A percentile compares a stretch with the other conserved stretches of the same genome.
phyloP scores from a whole-genome alignment of 2,888 invertebrate genomes.

The Eupithecia exiguata region DNA sequence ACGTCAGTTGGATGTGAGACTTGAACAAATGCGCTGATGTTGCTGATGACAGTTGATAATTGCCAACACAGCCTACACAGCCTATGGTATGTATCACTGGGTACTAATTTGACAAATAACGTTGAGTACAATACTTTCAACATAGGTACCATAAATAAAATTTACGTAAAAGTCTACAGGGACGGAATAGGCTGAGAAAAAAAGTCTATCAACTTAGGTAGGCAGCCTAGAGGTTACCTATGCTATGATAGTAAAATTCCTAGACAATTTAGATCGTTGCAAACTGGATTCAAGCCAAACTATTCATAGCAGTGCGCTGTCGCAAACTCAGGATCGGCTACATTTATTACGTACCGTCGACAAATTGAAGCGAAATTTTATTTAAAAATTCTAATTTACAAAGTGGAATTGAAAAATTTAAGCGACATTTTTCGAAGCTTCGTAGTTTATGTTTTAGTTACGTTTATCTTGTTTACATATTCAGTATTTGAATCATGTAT shows the following conservation, averaged over 20 bases:
- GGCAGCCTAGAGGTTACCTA: neutral
- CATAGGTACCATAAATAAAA: too few relatives aligned
- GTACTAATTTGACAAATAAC: neutral
- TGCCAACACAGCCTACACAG: too few relatives aligned
- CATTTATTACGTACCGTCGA: conserved; percentile 38
- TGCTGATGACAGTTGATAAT: too few relatives aligned
- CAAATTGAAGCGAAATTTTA: conserved; percentile 42
- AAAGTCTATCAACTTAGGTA: too few relatives aligned
- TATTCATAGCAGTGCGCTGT: conserved; percentile 34
- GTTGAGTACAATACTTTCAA: neutral
- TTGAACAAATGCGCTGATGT: too few relatives aligned
- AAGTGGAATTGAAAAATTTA: conserved; percentile 24
- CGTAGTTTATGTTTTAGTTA: neutral
- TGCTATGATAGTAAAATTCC: conserved; percentile 13
- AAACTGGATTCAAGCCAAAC: conserved; percentile 61
- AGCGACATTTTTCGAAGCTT: conserved; percentile 7
- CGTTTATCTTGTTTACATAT: neutral
- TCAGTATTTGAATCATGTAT: too few relatives aligned
- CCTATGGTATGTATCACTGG: too few relatives aligned
- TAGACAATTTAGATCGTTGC: conserved; percentile 32
- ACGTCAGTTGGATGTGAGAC: too few relatives aligned
- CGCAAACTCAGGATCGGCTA: conserved; percentile 32
- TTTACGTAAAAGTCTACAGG: too few relatives aligned
- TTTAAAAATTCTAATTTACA: conserved; percentile 40
- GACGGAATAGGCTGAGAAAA: too few relatives aligned